Percentiles rank a stretch among this genome's conserved stretches.
These are phyloP conservation scores for Panonychus citri DNA, from an alignment of 1,140 invertebrate genomes.

Conservation along the genomic window DNA sequence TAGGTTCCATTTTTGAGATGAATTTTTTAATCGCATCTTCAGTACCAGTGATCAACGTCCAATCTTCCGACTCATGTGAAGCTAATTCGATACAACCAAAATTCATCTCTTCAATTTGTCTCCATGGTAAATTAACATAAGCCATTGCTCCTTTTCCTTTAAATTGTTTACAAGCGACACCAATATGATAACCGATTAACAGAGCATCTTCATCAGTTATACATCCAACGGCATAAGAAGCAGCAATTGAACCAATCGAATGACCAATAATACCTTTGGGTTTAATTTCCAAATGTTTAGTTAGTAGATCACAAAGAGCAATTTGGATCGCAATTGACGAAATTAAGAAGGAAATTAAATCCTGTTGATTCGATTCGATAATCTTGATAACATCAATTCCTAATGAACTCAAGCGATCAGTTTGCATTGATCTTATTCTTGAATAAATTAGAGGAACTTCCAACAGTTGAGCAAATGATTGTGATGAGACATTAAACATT, in stretches of 20 bases:
- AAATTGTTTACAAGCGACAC: conserved; percentile 41
- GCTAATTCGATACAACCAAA: conserved; percentile 64
- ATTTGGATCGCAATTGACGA: conserved; percentile 46
- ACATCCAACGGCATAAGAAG: conserved; percentile 82
- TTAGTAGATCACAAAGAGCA: conserved; percentile 26
- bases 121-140: conserved; percentile 59
- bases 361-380: background rate
- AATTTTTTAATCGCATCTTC: conserved; percentile 42
- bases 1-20: no score
- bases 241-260: conserved; percentile 61
- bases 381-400: conserved; percentile 44
- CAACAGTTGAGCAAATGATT: conserved; percentile 63
- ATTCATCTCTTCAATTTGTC: conserved; percentile 53
- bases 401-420: no score
- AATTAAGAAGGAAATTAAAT: conserved; percentile 37
- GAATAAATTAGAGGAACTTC: conserved; percentile 48
- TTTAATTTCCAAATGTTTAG: conserved; percentile 20
- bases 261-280: conserved; percentile 30
- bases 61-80: conserved; percentile 78
- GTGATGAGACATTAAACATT: conserved; percentile 90
- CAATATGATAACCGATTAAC: conserved; percentile 62
- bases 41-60: conserved; percentile 74
- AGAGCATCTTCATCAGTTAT: conserved; percentile 77
- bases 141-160: conserved; percentile 35
- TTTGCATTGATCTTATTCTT: no score